Conservation (phyloP, 2,888 invertebrate genomes). For the Cantharis rustica region DNA sequence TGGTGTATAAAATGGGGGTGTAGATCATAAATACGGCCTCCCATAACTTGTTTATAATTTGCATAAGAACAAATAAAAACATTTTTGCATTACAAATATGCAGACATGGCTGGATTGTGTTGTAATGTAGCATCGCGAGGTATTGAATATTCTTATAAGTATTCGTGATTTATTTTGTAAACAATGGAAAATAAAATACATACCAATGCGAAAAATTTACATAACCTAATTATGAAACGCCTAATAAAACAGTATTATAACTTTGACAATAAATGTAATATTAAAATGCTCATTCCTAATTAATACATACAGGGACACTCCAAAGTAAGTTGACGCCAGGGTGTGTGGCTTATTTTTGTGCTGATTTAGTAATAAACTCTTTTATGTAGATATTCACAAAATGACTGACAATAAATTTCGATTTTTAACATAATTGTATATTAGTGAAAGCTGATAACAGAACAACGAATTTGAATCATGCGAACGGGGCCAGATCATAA, state of each 20-base stretch:
- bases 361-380: too few species aligned
- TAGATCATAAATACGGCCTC: constrained; percentile 23
- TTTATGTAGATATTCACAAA: too few species aligned
- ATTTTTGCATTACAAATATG: constrained; percentile 30
- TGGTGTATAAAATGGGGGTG: constrained; percentile 13
- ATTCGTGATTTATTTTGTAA: constrained; percentile 17
- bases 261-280: not conserved
- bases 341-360: too few species aligned
- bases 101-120: constrained; percentile 21
- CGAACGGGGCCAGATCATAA: too few species aligned
- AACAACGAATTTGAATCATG: too few species aligned
- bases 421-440: too few species aligned
- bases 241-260: not conserved
- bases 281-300: not conserved
- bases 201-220: not conserved
- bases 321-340: not conserved
- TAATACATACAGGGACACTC: not conserved
- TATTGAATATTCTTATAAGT: constrained; percentile 6
- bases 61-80: constrained; percentile 25
- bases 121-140: constrained; percentile 12
- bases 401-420: too few species aligned
- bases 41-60: constrained; percentile 27
- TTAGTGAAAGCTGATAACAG: too few species aligned
- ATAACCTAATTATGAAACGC: not conserved
- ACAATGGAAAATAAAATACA: not conserved